Base-by-base conservation (phyloP, 2,797 vertebrate species). In the Enteromius anoplus region DNA sequence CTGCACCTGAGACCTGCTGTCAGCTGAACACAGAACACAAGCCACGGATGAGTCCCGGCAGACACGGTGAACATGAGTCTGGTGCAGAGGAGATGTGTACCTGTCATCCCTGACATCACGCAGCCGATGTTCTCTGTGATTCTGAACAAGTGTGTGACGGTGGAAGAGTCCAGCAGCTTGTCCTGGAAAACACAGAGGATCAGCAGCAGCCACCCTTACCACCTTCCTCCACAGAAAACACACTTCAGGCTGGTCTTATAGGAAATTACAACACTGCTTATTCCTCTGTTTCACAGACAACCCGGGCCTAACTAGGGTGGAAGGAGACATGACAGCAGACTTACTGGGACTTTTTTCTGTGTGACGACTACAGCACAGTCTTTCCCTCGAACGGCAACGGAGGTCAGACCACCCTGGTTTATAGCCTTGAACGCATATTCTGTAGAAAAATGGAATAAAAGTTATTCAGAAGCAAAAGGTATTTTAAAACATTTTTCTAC, bases 371-470 rank as follows among this genome's bases (percentile, higher is more conserved):
- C 94, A 75, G 97, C 98, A 90, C 98, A 99, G 87, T 99, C 97
- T 89, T 98, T 99, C 82, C 98, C 98, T 90, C 98, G 95, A 87
- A 99, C 96, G 72, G 98, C 98, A 87, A 99, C 98, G 62, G 98
- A 98, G 1, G 98, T 99, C 83, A 99, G 96, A 66, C 98, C 98
- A 3, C 98, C 97, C 91, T 99, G 98, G 92, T 99, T 99, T 89
- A 99, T 98, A 80, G 98, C 98, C 93, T 99, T 99, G 91, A 99
- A 99, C 7, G 98, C 98, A 96, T 99, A 99, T 92, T 99, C 98
- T 99, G 91, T 23, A 92, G 2, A 10, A 19, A n/a, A 1, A 19
- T 19, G 0, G n/a, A 3, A 15, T 49, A 0, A n/a, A 53, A 15
- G 42, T 65, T 21, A 78, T 49, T 37, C 17, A n/a, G 3, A n/a